Base-by-base conservation (phyloP, 2,113 vertebrate genomes). In the Melospiza melodia region DNA sequence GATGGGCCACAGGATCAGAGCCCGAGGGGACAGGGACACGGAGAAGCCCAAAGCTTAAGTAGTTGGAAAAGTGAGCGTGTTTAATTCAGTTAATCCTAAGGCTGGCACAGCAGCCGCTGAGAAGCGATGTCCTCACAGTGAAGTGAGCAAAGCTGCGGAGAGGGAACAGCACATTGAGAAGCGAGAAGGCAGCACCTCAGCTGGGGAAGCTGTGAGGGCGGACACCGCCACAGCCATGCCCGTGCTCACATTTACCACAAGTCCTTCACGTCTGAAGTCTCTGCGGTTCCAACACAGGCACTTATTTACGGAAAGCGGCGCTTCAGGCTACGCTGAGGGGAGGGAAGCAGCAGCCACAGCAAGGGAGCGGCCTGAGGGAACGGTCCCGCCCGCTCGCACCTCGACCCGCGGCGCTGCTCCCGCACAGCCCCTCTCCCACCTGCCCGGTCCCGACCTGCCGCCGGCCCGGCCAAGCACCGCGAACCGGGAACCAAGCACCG, bases 11-110 rank as follows among this genome's bases (percentile, higher is more conserved):
- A 54, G 49, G 11, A 39, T 3, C 19, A 23, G 31, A 23, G 41
- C 31, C 8, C 0, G 5, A 44, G 19, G 15, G 20, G 23, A 35
- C 0, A 2, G 25, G 31, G 46, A 10, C 7, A 7, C 0, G 10
- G 46, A 19, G 20, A 69, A 48, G 28, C 17, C 5, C 11, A 81
- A 80, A 84, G 61, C 11, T 69, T 6, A 28, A 49, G 10, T 0
- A n/a, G n/a, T 1, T 35, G 48, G n/a, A 16, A 55, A 76, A 62
- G 24, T 30, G 54, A 89, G 41, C 21, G 11, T 35, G 24, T 76
- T 69, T 62, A 83, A 76, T 54, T 55, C 30, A 9, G 48, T 48
- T 62, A 68, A 62, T 41, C 21, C 9, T 31, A 30, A 55, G 0
- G 10, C 22, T 48, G 30, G 62, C 62, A 27, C 30, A 62, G 62